Conservation (phyloP, 2,888 invertebrate species). For the Chloromyia formosa region DNA sequence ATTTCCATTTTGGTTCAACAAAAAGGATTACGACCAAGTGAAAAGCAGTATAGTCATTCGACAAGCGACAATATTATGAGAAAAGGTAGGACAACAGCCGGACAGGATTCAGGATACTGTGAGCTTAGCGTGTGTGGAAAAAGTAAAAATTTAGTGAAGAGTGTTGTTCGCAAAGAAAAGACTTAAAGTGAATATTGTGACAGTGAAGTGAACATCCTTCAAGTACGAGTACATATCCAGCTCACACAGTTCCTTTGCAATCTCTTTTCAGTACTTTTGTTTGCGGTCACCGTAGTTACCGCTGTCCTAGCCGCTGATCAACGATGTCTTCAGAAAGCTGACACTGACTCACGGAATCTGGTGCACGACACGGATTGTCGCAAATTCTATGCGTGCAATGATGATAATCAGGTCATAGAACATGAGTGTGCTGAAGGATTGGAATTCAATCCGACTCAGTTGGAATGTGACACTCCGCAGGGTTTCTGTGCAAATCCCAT, state of each 20-base stretch:
- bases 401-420: background rate
- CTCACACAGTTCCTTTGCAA: too few relatives aligned
- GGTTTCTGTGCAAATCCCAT: constrained; percentile 29
- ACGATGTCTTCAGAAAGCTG: constrained; percentile 22
- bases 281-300: constrained; percentile 28
- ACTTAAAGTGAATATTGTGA: background rate
- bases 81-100: constrained; percentile 38
- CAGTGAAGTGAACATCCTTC: background rate
- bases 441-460: constrained; percentile 31
- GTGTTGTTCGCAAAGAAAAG: background rate
- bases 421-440: constrained; percentile 27
- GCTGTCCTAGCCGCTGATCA: constrained; percentile 31
- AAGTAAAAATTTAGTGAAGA: too few relatives aligned
- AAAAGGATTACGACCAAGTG: background rate
- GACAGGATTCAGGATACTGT: too few relatives aligned
- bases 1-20: too few relatives aligned
- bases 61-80: constrained; percentile 29
- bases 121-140: too few relatives aligned
- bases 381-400: constrained; percentile 40
- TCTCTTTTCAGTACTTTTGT: constrained; percentile 21
- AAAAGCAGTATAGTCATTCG: background rate
- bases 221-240: too few relatives aligned
- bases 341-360: constrained; percentile 12
- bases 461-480: constrained; percentile 40
- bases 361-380: constrained; percentile 35